Base-by-base conservation (phyloP, 2,113 vertebrate genomes). In the Ciconia boyciana region DNA sequence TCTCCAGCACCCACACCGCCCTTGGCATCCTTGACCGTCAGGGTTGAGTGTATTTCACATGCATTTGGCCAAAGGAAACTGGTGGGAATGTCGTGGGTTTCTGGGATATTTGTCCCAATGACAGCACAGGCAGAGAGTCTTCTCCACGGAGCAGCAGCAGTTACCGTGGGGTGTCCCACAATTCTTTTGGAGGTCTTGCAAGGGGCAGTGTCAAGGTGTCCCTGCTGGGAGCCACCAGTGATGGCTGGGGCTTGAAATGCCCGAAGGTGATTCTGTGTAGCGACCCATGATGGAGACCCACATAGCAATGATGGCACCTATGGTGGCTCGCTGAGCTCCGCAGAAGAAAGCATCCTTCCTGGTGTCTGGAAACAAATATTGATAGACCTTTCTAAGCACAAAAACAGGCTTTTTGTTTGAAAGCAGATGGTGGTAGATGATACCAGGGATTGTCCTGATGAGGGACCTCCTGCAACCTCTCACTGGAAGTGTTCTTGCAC, bases 241-340 rank as follows among this genome's bases (percentile, higher is more conserved):
- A 31, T 51, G 34, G 5, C 16, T 43, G 31, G 28, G n/a, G 5
- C 32, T 18, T 80, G 39, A 77, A 39, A 65, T 48, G 18, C n/a
- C 39, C 0, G 0, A 41, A 36, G 11, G n/a, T 29, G 13, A 36
- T 39, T 52, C 24, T n/a, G 48, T 32, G 19, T 16, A 36, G n/a
- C 14, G 26, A 29, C 31, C 46, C 1, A 0, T 62, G 61, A 20
- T 41, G 76, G n/a, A 81, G 55, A 80, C 18, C 44, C 66, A 48
- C 0, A 0, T 24, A 79, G 39, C 1, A 7, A n/a, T 28, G 69
- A 48, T 13, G n/a, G 72, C 46, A 62, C 13, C 32, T 68, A 10
- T 3, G 34, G 9, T 3, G 34, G n/a, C 24, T 51, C 3, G 2
- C 52, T 52, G 22, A 46, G 34, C 44, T 44, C 21, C 2, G 1